Evolutionary conservation across 2,888 invertebrate species (phyloP), one percentile per base, ranked within the genome.

Genomic region (Protonemura montana): DNA sequence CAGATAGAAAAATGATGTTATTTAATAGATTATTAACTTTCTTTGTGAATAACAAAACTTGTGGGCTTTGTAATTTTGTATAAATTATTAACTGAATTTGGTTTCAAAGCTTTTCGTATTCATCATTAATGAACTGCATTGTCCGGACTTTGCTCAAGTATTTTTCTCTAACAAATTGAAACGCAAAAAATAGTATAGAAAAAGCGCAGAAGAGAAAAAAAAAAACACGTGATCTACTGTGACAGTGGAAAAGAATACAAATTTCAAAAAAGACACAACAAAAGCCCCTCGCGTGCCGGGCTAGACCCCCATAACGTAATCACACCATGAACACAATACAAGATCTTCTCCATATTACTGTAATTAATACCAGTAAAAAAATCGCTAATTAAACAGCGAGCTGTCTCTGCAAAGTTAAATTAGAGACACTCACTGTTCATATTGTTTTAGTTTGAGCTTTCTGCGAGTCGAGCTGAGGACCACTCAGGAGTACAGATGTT

Each of bases 1-100:
- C 13, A 59, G 21, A 13, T 59, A 59, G 59, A 59, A 59, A 59
- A 59, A 59, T 59, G 16, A 59, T 59, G 7, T 59, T 59, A 59
- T 59, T 59, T 59, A 59, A 59, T 59, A 59, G 59, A 59, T 59
- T 59, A 59, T 59, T 59, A 59, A 59, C 21, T 59, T 59, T 59
- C 59, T 59, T 59, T 59, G 59, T 59, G 59, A 59, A 59, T 59
- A 59, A 7, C 59, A 59, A 59, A 59, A 16, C 59, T 59, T 59
- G 59, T 21, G 16, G 21, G 59, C 59, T 59, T 59, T 59, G 59
- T 59, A 1, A 59, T 59, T 59, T 21, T 1, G 59, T 59, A 59
- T 59, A 59, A 59, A 59, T 59, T 59, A 59, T 59, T 59, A 59
- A 59, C 59, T 59, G 59, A 59, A 59, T 59, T 59, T 21, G 59